Evolutionary conservation across 2,888 invertebrate genomes (phyloP), one percentile per base, ranked within the genome.

Genomic region (Germaria angustata): DNA sequence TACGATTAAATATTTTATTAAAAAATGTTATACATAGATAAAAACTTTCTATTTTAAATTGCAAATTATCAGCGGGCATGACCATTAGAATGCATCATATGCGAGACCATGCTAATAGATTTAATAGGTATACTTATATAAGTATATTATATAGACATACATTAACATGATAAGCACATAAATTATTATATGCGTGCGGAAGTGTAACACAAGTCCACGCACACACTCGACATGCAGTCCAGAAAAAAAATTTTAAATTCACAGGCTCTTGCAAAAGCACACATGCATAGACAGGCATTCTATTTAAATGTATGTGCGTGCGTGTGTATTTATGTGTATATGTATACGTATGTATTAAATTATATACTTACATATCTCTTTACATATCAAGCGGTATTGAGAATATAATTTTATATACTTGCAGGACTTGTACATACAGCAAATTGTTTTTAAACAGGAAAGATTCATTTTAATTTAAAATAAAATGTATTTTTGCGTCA

Each of bases 171-270:
- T 46, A 73, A 44, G 34, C 83, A 82, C 81, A 85, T 80, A 61
- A 86, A 80, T 85, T 84, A 84, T 85, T 84, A 84, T 85, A 32
- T 79, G 81, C 66, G 80, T 76, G 36, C 78, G 79, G 79, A 82
- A 82, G 59, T 75, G 69, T 71, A 65, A 55, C 49, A 69, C 55
- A 68, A 51, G 51, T 65, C 13, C 46, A 77, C 57, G 9, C 57
- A 72, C 69, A 59, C 57, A 82, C 46, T 57, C 36, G 49, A 82
- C 75, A 73, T 75, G 76, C 71, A 76, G 85, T 86, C 86, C 86
- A 71, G 41, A 13, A 51, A 41, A n/a, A 68, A 59, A 32, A n/a
- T 32, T 69, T 44, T 2, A 41, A 66, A 17, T 59, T 46, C 63
- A 75, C 73, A 79, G 32, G 32, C 34, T 46, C 17, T 36, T 24